These are phyloP conservation scores for Podarcis cretensis DNA, from an alignment of 2,113 vertebrate genomes.

Conservation along the genomic window DNA sequence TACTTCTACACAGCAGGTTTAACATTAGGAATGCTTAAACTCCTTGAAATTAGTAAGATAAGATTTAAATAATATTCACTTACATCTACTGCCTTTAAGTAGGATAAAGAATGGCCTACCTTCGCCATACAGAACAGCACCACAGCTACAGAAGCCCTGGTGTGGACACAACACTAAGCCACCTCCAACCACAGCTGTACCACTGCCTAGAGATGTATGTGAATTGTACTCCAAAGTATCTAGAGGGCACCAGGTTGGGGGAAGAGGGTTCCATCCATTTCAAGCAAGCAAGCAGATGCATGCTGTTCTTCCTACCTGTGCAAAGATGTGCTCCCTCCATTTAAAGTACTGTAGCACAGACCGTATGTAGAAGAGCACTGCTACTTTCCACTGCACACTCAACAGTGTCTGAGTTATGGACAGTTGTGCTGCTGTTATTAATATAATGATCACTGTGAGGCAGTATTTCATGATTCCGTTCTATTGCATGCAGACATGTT, in stretches of 20 bases:
- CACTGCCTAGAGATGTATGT: no score
- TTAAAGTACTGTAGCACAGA: not conserved
- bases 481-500: no score
- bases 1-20: not conserved
- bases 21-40: not conserved
- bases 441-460: no score
- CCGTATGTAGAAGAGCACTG: not conserved
- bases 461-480: no score
- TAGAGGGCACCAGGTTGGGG: not conserved
- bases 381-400: not conserved
- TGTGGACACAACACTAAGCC: not conserved
- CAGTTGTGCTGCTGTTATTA: not conserved
- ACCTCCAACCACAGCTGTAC: not conserved
- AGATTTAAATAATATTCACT: not conserved
- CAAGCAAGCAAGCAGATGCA: not conserved
- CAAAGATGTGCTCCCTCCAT: not conserved
- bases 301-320: not conserved
- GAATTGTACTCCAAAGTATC: not conserved
- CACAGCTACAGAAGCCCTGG: not conserved
- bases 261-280: not conserved
- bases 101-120: not conserved
- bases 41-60: not conserved
- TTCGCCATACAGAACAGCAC: not conserved
- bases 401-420: not conserved
- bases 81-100: not conserved